Conservation (phyloP, 2,797 vertebrate genomes). For the Danio aesculapii region DNA sequence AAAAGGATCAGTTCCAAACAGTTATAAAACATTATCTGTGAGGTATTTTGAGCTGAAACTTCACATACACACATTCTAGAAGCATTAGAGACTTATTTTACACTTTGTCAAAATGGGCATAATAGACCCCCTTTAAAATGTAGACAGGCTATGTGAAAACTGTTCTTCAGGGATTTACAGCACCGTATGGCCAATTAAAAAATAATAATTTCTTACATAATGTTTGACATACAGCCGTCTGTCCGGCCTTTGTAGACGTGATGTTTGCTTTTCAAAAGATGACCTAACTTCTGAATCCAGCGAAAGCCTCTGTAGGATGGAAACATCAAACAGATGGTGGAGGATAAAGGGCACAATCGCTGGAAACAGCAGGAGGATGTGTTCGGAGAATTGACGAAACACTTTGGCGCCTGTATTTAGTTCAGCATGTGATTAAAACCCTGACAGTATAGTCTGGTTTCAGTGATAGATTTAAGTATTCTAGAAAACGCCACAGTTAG, state of each 20-base stretch:
- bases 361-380: neutral
- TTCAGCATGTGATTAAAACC: neutral
- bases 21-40: too few relatives aligned
- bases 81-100: too few relatives aligned
- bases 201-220: neutral
- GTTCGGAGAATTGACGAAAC: neutral
- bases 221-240: neutral
- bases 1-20: too few relatives aligned
- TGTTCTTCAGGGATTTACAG: constrained; percentile 20
- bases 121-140: neutral
- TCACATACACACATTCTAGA: too few relatives aligned
- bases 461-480: neutral
- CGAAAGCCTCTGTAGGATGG: constrained; percentile 1
- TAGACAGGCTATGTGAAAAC: neutral
- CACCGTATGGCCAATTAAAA: neutral
- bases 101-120: too few relatives aligned
- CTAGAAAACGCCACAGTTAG: neutral
- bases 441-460: neutral
- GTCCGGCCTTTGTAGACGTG: constrained; percentile 8
- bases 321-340: constrained; percentile 13
- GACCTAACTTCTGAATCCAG: neutral
- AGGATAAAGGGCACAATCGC: neutral
- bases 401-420: neutral
- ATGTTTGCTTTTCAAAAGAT: constrained; percentile 7
- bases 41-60: too few relatives aligned